Conservation (phyloP, 2,113 vertebrate species). For the Romanogobio albipinnatus region DNA sequence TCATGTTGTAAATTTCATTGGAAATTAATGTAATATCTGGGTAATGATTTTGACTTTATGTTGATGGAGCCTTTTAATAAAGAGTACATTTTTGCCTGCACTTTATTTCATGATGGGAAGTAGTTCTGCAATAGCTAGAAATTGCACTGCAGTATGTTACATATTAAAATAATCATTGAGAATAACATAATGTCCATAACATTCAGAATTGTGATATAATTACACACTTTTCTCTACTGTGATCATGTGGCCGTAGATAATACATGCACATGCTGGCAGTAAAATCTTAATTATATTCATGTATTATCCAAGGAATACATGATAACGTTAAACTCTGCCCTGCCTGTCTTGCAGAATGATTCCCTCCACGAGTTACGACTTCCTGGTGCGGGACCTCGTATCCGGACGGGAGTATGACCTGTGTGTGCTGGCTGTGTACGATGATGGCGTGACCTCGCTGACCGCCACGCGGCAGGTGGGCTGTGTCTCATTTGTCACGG, state of each 20-base stretch:
- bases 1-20: constrained; percentile 29
- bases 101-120: not conserved
- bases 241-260: constrained; percentile 17
- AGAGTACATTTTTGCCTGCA: not conserved
- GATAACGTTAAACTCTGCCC: not conserved
- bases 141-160: not conserved
- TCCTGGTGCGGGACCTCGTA: constrained; percentile 88
- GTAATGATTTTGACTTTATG: constrained; percentile 37
- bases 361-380: constrained; percentile 86
- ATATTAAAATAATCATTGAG: not conserved
- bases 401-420: constrained; percentile 89
- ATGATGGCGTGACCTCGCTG: constrained; percentile 81
- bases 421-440: constrained; percentile 88
- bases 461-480: constrained; percentile 85
- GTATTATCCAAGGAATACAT: constrained; percentile 15
- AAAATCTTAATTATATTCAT: constrained; percentile 19
- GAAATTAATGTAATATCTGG: constrained; percentile 25
- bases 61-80: constrained; percentile 46
- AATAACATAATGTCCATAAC: not conserved
- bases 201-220: not conserved
- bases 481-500: constrained; percentile 84
- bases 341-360: constrained; percentile 83
- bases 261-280: not conserved
- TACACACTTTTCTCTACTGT: not conserved
- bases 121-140: not conserved